phyloP scores from a whole-genome alignment of 2,797 vertebrate species.

The Percopsis omiscomaycus region DNA sequence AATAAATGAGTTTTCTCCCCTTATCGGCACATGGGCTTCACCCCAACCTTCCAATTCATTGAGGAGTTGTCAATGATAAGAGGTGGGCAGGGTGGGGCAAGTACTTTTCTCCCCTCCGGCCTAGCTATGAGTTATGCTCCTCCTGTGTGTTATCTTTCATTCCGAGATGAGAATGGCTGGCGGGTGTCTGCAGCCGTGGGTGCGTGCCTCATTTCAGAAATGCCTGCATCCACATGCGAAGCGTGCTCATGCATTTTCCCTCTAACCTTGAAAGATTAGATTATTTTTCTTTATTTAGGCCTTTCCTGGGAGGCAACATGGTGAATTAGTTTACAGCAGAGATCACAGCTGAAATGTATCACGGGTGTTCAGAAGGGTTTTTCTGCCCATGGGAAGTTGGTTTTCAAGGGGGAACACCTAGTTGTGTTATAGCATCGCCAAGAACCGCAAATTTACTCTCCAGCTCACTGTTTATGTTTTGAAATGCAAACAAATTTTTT shows the following conservation, averaged over 20 bases:
- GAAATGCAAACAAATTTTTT: no score
- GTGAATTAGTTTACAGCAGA: slow-evolving; percentile 51
- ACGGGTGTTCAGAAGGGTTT: slow-evolving; percentile 43
- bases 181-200: not conserved
- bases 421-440: no score
- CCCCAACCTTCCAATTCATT: not conserved
- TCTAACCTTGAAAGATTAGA: slow-evolving; percentile 46
- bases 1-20: slow-evolving; percentile 2
- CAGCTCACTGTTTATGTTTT: no score
- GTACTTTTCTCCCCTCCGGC: not conserved
- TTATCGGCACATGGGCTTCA: not conserved
- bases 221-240: slow-evolving; percentile 1
- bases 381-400: slow-evolving; percentile 10
- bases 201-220: not conserved
- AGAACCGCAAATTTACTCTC: no score
- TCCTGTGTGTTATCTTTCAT: slow-evolving; percentile 7
- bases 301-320: slow-evolving; percentile 37
- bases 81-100: not conserved
- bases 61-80: slow-evolving; percentile 13
- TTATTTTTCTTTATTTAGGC: slow-evolving; percentile 43
- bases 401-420: slow-evolving; percentile 8
- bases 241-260: slow-evolving; percentile 24
- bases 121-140: slow-evolving; percentile 18
- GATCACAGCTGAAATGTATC: slow-evolving; percentile 50
- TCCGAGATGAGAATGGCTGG: no score